A percentile compares a stretch with the other conserved stretches of the same genome.
Conservation (phyloP, 2,888 invertebrate genomes). For the Tinea trinotella region DNA sequence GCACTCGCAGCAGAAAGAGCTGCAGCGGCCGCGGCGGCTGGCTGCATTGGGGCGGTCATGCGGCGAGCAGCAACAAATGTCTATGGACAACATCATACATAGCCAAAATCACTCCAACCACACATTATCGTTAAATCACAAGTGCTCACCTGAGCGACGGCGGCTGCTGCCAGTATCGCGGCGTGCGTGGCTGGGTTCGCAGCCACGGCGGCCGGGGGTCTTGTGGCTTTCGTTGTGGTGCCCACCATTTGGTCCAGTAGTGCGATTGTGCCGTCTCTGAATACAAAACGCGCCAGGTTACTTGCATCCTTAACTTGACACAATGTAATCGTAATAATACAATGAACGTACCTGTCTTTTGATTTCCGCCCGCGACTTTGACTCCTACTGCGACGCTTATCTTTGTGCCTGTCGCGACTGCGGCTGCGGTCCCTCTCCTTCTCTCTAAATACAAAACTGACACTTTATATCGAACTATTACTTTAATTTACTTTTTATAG, state of each 20-base stretch:
- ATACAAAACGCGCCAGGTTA: too few species aligned
- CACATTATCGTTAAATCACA: too few species aligned
- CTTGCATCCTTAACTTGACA: too few species aligned
- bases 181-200: slow-evolving; percentile 64
- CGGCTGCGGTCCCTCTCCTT: slow-evolving; percentile 49
- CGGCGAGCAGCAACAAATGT: slow-evolving; percentile 64
- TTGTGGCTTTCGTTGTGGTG: slow-evolving; percentile 62
- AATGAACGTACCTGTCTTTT: slow-evolving; percentile 55
- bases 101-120: too few species aligned
- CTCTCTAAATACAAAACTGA: slow-evolving; percentile 52
- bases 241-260: slow-evolving; percentile 69
- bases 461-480: slow-evolving; percentile 24
- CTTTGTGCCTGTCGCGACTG: slow-evolving; percentile 44
- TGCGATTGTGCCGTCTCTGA: slow-evolving; percentile 64
- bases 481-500: background rate
- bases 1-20: slow-evolving; percentile 64
- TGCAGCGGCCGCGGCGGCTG: slow-evolving; percentile 62
- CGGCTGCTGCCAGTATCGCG: slow-evolving; percentile 71
- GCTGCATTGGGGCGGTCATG: slow-evolving; percentile 64
- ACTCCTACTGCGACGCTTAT: slow-evolving; percentile 46
- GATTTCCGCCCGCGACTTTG: slow-evolving; percentile 56
- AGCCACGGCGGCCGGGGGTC: slow-evolving; percentile 45
- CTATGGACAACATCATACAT: too few species aligned
- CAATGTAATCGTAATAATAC: too few species aligned
- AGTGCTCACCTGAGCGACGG: slow-evolving; percentile 73